These are phyloP conservation scores for Apostichopus californicus DNA, from an alignment of 35 echinoderm and acorn worm genomes.

Conservation along the genomic window DNA sequence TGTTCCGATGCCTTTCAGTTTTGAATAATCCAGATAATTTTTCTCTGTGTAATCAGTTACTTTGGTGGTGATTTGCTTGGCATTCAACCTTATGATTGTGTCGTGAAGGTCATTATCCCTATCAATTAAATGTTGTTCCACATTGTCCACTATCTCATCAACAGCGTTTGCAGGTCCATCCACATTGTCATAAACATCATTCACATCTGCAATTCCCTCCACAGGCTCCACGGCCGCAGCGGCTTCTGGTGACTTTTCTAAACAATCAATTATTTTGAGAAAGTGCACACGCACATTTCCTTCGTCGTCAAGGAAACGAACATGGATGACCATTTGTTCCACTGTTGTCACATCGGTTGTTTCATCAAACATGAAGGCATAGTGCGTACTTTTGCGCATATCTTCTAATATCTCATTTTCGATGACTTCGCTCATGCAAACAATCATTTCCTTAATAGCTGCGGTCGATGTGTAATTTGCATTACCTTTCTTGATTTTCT, in stretches of 20 bases:
- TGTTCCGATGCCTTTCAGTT: slow-evolving; percentile 42
- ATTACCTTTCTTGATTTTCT: slow-evolving; percentile 42
- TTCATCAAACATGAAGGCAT: slow-evolving; percentile 57
- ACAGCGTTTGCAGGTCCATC: slow-evolving; percentile 26
- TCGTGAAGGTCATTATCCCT: slow-evolving; percentile 42
- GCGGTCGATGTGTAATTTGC: slow-evolving; percentile 54
- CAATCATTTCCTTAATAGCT: slow-evolving; percentile 58
- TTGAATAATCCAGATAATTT: slow-evolving; percentile 8
- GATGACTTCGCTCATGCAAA: slow-evolving; percentile 54
- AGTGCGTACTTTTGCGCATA: slow-evolving; percentile 30
- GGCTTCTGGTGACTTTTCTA: slow-evolving; percentile 32
- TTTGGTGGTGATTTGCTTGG: slow-evolving; percentile 22
- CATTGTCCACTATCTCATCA: slow-evolving; percentile 46
- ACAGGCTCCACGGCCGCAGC: not conserved
- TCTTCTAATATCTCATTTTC: slow-evolving; percentile 45
- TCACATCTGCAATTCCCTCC: slow-evolving; percentile 27
- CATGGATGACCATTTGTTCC: slow-evolving; percentile 61
- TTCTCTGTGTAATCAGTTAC: slow-evolving; percentile 26
- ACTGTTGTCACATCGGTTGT: slow-evolving; percentile 55
- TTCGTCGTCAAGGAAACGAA: slow-evolving; percentile 51
- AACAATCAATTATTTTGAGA: slow-evolving; percentile 55
- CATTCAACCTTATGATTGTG: slow-evolving; percentile 53
- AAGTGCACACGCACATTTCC: slow-evolving; percentile 52
- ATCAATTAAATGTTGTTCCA: slow-evolving; percentile 18
- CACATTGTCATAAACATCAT: not conserved